Evolutionary conservation across 2,797 vertebrate species (phyloP).

Genomic region (Typhlichthys subterraneus): DNA sequence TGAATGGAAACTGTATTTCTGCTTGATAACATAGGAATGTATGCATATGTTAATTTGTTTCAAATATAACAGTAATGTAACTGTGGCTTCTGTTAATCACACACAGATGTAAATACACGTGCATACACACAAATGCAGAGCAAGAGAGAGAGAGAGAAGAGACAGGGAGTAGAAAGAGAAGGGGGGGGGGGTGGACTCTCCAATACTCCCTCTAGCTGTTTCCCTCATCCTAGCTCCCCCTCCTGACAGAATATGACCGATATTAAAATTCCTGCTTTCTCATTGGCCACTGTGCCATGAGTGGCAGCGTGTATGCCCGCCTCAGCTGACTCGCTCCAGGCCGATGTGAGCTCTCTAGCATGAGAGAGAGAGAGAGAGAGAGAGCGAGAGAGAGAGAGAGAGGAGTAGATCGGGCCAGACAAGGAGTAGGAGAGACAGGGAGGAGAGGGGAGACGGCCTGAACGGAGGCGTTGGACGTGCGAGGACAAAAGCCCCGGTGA

Average conservation of each 20-base stretch:
- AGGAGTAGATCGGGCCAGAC: slow-evolving; percentile 46
- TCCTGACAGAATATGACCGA: slow-evolving; percentile 48
- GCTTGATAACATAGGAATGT: slow-evolving; percentile 50
- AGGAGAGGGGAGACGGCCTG: slow-evolving; percentile 63
- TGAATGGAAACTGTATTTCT: slow-evolving; percentile 17
- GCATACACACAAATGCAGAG: slow-evolving; percentile 47
- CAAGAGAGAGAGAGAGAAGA: slow-evolving; percentile 29
- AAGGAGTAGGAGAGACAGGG: slow-evolving; percentile 60
- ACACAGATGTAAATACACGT: slow-evolving; percentile 15
- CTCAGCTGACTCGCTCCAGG: slow-evolving; percentile 65
- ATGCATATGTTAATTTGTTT: slow-evolving; percentile 40
- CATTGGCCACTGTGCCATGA: slow-evolving; percentile 53
- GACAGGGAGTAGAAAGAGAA: slow-evolving; percentile 28
- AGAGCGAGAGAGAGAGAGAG: slow-evolving; percentile 44
- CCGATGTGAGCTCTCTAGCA: slow-evolving; percentile 65
- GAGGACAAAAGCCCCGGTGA: slow-evolving; percentile 30
- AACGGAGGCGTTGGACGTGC: slow-evolving; percentile 51
- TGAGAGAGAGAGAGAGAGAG: slow-evolving; percentile 67
- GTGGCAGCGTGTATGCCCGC: slow-evolving; percentile 44
- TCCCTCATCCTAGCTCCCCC: slow-evolving; percentile 52
- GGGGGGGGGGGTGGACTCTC: slow-evolving; percentile 51
- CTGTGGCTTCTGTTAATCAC: slow-evolving; percentile 56
- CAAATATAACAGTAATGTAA: slow-evolving; percentile 60
- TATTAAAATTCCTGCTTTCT: slow-evolving; percentile 29
- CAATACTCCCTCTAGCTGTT: slow-evolving; percentile 47